A percentile compares a stretch with the other conserved stretches of the same genome.
phyloP scores from a whole-genome alignment of 2,113 vertebrate genomes.

The Pelmatolapia mariae region DNA sequence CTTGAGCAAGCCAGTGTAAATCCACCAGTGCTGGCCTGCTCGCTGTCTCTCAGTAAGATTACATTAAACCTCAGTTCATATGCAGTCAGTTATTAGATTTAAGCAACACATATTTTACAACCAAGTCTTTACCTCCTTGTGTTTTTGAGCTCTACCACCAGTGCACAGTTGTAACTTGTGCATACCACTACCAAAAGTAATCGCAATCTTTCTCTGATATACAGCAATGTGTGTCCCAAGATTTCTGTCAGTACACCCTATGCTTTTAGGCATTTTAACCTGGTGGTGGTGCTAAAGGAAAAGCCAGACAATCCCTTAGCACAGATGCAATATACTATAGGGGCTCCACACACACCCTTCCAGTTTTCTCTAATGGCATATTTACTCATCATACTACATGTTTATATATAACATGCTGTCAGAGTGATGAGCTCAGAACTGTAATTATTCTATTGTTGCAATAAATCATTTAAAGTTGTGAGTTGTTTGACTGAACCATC shows the following conservation, averaged over 20 bases:
- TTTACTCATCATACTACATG: not conserved
- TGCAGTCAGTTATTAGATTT: not conserved
- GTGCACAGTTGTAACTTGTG: not conserved
- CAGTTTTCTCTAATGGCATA: not conserved
- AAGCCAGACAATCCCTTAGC: not conserved
- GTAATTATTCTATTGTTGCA: not conserved
- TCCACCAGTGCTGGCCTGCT: not conserved
- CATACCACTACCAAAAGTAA: not conserved
- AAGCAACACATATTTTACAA: not conserved
- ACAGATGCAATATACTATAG: not conserved
- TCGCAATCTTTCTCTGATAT: not conserved
- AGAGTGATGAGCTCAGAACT: not conserved
- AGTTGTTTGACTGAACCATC: not conserved
- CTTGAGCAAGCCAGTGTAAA: not conserved
- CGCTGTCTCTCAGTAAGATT: not conserved
- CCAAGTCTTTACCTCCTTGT: not conserved
- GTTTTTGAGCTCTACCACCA: not conserved
- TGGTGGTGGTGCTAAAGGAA: not conserved
- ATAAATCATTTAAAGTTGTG: not conserved
- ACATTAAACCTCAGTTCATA: not conserved
- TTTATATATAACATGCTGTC: not conserved
- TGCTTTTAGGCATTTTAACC: not conserved
- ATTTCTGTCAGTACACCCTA: not conserved
- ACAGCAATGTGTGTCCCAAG: not conserved
- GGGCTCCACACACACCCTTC: not conserved